Conservation (phyloP, 2,113 vertebrate genomes). For the Prochilodus magdalenae region DNA sequence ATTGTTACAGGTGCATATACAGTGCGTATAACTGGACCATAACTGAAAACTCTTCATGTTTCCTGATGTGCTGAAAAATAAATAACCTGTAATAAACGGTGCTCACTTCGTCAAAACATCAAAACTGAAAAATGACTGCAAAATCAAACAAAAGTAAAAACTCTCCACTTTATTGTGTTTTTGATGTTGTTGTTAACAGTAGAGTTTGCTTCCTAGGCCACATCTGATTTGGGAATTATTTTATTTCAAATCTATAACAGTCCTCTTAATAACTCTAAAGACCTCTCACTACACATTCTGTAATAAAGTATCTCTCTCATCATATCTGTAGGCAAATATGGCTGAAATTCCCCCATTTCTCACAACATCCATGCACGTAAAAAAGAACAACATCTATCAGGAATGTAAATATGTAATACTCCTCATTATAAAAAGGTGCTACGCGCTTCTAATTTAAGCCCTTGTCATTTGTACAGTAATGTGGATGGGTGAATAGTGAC, state of each 20-base stretch:
- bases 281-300: background rate
- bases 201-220: background rate
- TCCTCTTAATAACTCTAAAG: background rate
- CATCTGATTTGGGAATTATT: background rate
- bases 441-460: constrained; percentile 2
- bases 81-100: too few species aligned
- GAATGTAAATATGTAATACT: background rate
- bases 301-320: background rate
- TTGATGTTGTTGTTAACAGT: background rate
- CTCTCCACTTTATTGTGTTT: background rate
- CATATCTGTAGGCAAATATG: constrained; percentile 23
- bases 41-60: too few species aligned
- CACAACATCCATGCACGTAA: background rate
- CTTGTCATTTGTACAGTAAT: constrained; percentile 7
- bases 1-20: too few species aligned
- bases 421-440: constrained; percentile 20
- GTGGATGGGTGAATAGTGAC: background rate
- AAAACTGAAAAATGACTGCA: too few species aligned
- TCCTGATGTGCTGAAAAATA: too few species aligned
- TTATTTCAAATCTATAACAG: background rate
- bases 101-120: too few species aligned
- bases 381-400: background rate
- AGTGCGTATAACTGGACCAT: too few species aligned
- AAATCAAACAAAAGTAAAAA: background rate
- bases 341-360: background rate